Percentiles rank a stretch among this genome's conserved stretches.
Conservation (phyloP, 2,888 invertebrate species). For the Lacanobia wlatinum region DNA sequence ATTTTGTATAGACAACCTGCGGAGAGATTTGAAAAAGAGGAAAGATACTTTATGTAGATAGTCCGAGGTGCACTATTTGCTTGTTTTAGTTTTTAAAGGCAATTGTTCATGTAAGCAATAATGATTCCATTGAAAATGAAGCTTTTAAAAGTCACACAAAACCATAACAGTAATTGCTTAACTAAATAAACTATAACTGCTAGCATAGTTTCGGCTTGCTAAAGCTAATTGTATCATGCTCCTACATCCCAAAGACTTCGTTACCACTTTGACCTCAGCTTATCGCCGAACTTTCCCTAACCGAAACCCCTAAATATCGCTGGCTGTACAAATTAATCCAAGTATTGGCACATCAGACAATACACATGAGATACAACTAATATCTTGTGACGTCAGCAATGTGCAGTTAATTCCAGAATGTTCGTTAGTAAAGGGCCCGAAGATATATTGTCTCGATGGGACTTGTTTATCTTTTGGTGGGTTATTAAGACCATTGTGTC, state of each 20-base stretch:
- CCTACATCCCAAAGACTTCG: conserved; percentile 45
- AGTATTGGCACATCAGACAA: conserved; percentile 79
- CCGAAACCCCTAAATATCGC: conserved; percentile 64
- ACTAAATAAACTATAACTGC: conserved; percentile 40
- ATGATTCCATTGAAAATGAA: no score
- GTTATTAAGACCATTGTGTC: conserved; percentile 80
- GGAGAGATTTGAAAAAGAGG: no score
- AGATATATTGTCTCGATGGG: conserved; percentile 85
- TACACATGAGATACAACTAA: conserved; percentile 76
- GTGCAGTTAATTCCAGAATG: conserved; percentile 71
- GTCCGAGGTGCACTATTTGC: no score
- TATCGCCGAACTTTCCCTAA: conserved; percentile 54
- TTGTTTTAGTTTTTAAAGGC: no score
- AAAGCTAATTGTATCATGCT: conserved; percentile 55
- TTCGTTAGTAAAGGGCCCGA: conserved; percentile 70
- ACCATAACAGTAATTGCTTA: conserved; percentile 10
- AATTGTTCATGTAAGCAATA: no score
- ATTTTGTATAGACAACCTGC: no score
- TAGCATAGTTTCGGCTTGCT: conserved; percentile 34
- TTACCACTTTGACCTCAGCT: conserved; percentile 57
- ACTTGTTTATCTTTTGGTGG: conserved; percentile 80
- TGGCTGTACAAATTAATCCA: conserved; percentile 71
- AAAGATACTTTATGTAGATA: no score
- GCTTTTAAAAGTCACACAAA: not conserved
- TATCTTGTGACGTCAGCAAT: conserved; percentile 80